phyloP scores from a whole-genome alignment of 1,140 invertebrate genomes.

The Papilio aristodemus region DNA sequence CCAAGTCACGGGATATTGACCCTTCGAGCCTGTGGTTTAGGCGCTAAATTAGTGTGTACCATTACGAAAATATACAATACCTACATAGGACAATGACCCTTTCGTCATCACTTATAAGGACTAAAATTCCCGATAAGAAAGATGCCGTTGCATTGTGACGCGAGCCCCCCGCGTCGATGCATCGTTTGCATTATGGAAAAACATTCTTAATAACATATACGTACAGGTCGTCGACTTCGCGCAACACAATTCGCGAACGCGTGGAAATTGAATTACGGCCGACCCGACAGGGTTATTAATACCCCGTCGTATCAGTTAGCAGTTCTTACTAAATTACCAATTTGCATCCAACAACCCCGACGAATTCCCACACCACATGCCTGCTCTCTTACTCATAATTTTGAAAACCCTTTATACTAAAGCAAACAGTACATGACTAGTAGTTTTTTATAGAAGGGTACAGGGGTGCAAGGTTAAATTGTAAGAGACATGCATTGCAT shows the following conservation, averaged over 20 bases:
- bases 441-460: too few relatives aligned
- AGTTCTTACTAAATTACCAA: slow-evolving; percentile 20
- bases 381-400: neutral
- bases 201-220: slow-evolving; percentile 40
- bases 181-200: slow-evolving; percentile 40
- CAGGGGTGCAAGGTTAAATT: too few relatives aligned
- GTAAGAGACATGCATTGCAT: too few relatives aligned
- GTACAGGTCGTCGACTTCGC: slow-evolving; percentile 41
- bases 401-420: neutral
- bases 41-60: slow-evolving; percentile 22
- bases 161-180: slow-evolving; percentile 22
- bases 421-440: too few relatives aligned
- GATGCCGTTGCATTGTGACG: slow-evolving; percentile 22
- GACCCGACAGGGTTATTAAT: slow-evolving; percentile 5
- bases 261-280: slow-evolving; percentile 16
- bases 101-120: slow-evolving; percentile 9
- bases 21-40: slow-evolving; percentile 37
- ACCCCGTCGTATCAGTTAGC: slow-evolving; percentile 19
- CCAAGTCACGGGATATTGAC: slow-evolving; percentile 34
- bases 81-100: slow-evolving; percentile 19
- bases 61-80: slow-evolving; percentile 11
- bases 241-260: slow-evolving; percentile 31
- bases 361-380: neutral
- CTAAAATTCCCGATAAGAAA: slow-evolving; percentile 20
- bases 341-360: neutral